phyloP scores from a whole-genome alignment of 2,797 vertebrate species.

The Gallinago stenura region DNA sequence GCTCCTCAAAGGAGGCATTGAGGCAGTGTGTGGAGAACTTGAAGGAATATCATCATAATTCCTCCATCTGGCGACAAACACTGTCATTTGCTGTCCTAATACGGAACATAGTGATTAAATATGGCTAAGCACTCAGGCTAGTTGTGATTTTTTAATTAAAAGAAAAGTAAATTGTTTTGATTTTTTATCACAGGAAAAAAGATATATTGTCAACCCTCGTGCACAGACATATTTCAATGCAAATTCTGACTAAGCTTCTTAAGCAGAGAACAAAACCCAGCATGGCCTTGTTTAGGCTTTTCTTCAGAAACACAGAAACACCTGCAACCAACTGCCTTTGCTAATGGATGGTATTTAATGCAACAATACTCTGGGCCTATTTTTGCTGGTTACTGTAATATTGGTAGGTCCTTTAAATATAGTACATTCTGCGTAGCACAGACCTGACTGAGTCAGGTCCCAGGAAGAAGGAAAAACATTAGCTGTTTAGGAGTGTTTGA shows the following conservation, averaged over 20 bases:
- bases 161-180: background rate
- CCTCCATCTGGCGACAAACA: slow-evolving; percentile 29
- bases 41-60: background rate
- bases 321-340: background rate
- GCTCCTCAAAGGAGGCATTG: background rate
- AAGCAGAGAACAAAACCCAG: slow-evolving; percentile 44
- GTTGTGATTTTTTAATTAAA: slow-evolving; percentile 51
- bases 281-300: background rate
- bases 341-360: background rate
- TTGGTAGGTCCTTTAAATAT: background rate
- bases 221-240: background rate
- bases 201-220: background rate
- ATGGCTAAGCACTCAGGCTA: background rate
- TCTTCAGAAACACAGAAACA: background rate
- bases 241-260: slow-evolving; percentile 22
- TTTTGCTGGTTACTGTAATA: background rate
- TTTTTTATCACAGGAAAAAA: slow-evolving; percentile 14
- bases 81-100: slow-evolving; percentile 23
- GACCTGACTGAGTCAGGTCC: background rate
- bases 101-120: background rate
- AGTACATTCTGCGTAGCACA: background rate
- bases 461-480: background rate
- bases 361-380: background rate
- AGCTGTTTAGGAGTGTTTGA: background rate
- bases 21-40: background rate